Evolutionary conservation across 1,140 invertebrate species (phyloP), one percentile per base, ranked within the genome.

Genomic region (Holcopasites calliopsidis): DNA sequence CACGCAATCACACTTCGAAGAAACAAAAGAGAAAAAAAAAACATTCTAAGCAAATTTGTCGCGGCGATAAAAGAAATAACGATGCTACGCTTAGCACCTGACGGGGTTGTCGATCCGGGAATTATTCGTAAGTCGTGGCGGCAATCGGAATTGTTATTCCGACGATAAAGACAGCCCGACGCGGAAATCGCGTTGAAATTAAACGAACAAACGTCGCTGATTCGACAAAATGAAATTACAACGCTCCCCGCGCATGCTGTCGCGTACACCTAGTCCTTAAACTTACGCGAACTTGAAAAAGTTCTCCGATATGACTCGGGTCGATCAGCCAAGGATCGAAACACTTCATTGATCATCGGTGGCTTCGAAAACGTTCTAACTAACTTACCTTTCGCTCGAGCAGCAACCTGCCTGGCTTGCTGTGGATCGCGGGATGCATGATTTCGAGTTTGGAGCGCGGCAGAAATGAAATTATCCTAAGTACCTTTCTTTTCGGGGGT

Each of bases 51-150:
- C 60, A 28, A 82, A 76, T 23, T 42, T 6, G 44, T 76, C 26
- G 44, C 58, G 69, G 79, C 80, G 50, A 74, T 52, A 74, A 21
- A 49, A 23, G 49, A 65, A 21, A 66, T 70, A 77, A 80, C 23
- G 57, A 84, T 75, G 80, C 50, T 86, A 80, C 58, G 55, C 77
- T 82, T 82, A 83, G 80, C 73, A 78, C 58, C 74, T 85, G 85
- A 66, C 58, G 69, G 77, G 82, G 69, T 65, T 65, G 61, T 72
- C 68, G 62, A 55, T 73, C 21, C 60, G 33, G 33, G n/a, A 50
- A 58, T 69, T 38, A 68, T 58, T 50, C 23, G 16, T 23, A 52
- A 69, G 40, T 52, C 42, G 10, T 33, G 42, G 13, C 26, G 10
- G 33, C 28, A 57, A 23, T 52, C 21, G 35, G 40, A 26, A 66